These are phyloP conservation scores for Palloptera scutellata DNA, from an alignment of 2,888 invertebrate species.

Conservation along the genomic window DNA sequence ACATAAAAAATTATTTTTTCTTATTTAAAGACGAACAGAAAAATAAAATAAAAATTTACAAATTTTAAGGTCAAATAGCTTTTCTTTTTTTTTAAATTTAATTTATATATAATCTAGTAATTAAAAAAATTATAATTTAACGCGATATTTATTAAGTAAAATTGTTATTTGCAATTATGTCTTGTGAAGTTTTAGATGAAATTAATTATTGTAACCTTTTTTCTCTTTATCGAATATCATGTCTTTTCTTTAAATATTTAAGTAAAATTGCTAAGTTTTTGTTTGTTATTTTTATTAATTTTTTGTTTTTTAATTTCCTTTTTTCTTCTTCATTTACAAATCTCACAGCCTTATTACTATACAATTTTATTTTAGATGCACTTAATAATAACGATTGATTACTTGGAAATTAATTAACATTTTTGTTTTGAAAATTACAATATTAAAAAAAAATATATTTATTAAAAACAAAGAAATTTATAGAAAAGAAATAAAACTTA, in stretches of 20 bases:
- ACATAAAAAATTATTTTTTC: slow-evolving; percentile 13
- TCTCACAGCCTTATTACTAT: slow-evolving; percentile 27
- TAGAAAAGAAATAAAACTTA: background rate
- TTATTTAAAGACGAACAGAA: background rate
- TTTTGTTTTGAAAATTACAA: too few relatives aligned
- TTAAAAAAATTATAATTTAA: too few relatives aligned
- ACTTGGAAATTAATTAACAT: background rate
- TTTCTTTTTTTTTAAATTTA: background rate
- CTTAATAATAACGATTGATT: background rate
- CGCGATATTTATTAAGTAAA: too few relatives aligned
- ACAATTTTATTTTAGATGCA: background rate
- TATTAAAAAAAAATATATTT: background rate
- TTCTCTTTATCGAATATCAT: too few relatives aligned
- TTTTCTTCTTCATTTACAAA: slow-evolving; percentile 11
- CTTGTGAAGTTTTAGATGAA: too few relatives aligned
- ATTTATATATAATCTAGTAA: background rate
- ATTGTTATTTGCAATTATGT: too few relatives aligned
- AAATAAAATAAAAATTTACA: background rate
- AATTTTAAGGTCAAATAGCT: background rate
- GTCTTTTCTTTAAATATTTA: slow-evolving; percentile 11
- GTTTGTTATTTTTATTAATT: background rate
- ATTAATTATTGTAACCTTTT: too few relatives aligned
- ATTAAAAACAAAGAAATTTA: background rate
- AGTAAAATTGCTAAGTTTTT: slow-evolving; percentile 15
- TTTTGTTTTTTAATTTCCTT: slow-evolving; percentile 11